A percentile compares a stretch with the other conserved stretches of the same genome.
Conservation (phyloP, 2,888 invertebrate genomes). For the Hypomecis atomaria region DNA sequence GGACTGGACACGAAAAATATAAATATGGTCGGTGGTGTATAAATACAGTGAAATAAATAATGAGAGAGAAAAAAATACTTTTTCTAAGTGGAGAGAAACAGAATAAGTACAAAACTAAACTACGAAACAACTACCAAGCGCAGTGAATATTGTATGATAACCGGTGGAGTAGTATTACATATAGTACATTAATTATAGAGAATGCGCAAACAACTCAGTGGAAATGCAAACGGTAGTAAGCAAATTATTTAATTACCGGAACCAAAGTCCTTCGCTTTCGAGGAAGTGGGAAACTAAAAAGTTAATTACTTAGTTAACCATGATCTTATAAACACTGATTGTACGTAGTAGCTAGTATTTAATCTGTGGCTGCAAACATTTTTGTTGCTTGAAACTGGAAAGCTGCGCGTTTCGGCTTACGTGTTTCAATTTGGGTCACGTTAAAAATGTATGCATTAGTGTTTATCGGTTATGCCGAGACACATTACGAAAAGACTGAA, state of each 20-base stretch:
- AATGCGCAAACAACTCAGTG: constrained; percentile 13
- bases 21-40: no score
- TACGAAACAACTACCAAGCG: background rate
- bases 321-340: constrained; percentile 47
- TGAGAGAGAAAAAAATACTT: no score
- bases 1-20: no score
- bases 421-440: constrained; percentile 49
- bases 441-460: constrained; percentile 41
- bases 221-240: constrained; percentile 43
- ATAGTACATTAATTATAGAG: constrained; percentile 6
- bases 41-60: no score
- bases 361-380: constrained; percentile 24
- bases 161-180: background rate
- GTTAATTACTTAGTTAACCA: constrained; percentile 46
- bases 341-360: constrained; percentile 7
- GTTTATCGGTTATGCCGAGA: constrained; percentile 36
- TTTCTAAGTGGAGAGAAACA: no score
- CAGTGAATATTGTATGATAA: background rate
- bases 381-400: constrained; percentile 43
- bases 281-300: constrained; percentile 61
- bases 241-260: constrained; percentile 55
- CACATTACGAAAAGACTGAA: constrained; percentile 28
- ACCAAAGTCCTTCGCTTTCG: constrained; percentile 59
- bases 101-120: no score
- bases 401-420: constrained; percentile 41